phyloP scores from a whole-genome alignment of 1,140 invertebrate genomes.

The Tachypleus tridentatus region DNA sequence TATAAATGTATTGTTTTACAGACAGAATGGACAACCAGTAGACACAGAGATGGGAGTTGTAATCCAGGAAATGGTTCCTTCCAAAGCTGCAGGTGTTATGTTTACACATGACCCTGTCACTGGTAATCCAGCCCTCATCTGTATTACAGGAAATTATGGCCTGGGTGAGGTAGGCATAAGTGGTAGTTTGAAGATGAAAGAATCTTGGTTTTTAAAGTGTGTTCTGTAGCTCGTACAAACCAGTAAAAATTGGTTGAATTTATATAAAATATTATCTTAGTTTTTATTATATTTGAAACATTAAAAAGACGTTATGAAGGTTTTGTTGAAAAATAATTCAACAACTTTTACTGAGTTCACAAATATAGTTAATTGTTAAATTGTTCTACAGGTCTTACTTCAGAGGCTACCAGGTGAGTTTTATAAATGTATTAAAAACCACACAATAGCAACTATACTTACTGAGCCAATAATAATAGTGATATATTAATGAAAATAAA shows the following conservation, averaged over 20 bases:
- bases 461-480: too few relatives aligned
- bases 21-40: neutral
- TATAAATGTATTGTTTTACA: neutral
- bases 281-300: too few relatives aligned
- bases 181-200: neutral
- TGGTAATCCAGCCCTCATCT: constrained; percentile 47
- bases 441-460: too few relatives aligned
- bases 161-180: constrained; percentile 51
- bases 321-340: too few relatives aligned
- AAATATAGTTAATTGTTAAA: too few relatives aligned
- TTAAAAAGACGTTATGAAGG: too few relatives aligned
- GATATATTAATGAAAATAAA: too few relatives aligned
- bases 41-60: neutral
- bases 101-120: constrained; percentile 60
- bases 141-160: constrained; percentile 65
- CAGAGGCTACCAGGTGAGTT: too few relatives aligned
- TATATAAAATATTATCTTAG: neutral
- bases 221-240: neutral
- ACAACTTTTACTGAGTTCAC: too few relatives aligned
- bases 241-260: neutral
- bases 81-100: constrained; percentile 57
- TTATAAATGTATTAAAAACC: too few relatives aligned
- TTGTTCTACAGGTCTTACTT: too few relatives aligned
- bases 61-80: constrained; percentile 34
- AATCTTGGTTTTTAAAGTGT: neutral